A percentile compares a stretch with the other conserved stretches of the same genome.
Evolutionary conservation across 2,113 vertebrate species (phyloP).

Genomic region (Propithecus coquereli): DNA sequence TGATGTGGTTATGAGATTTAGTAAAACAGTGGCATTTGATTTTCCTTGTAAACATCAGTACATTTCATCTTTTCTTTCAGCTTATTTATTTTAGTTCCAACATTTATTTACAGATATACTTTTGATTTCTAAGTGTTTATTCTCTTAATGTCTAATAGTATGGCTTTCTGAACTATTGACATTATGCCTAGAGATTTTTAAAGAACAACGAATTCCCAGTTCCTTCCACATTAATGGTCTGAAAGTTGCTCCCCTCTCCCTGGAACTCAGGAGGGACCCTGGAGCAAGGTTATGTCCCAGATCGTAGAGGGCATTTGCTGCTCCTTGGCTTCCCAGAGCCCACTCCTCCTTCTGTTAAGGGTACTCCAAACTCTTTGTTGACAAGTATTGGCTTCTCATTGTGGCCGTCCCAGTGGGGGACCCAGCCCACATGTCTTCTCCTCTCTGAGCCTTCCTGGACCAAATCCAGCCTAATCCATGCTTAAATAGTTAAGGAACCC

Average conservation of each 20-base stretch:
- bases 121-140: conserved; percentile 32
- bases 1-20: neutral
- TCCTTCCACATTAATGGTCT: neutral
- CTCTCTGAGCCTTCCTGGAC: neutral
- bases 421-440: neutral
- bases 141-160: neutral
- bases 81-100: neutral
- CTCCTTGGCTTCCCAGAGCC: neutral
- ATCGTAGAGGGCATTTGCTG: neutral
- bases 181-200: neutral
- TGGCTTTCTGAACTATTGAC: conserved; percentile 31
- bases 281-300: neutral
- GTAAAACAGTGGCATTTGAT: neutral
- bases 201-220: neutral
- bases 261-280: neutral
- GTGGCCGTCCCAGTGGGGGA: neutral
- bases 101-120: conserved; percentile 5
- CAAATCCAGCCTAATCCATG: neutral
- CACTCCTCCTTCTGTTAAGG: neutral
- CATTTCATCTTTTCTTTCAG: conserved; percentile 35
- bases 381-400: neutral
- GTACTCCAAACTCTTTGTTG: neutral
- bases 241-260: neutral
- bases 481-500: neutral
- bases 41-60: conserved; percentile 1